Conservation (phyloP, 2,113 vertebrate genomes). For the Spizaetus ornatus region DNA sequence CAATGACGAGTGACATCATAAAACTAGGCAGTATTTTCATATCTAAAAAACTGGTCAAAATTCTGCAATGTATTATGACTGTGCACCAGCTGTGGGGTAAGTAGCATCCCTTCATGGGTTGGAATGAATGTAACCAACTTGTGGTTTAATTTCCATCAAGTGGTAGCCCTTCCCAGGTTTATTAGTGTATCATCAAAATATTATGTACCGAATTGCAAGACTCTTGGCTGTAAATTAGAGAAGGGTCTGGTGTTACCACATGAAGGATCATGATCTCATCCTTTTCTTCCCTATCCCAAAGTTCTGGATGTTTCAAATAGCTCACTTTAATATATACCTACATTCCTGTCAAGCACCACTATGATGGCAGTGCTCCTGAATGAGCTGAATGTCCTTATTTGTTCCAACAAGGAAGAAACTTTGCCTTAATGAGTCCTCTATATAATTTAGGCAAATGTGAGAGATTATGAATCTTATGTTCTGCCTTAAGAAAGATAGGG, state of each 20-base stretch:
- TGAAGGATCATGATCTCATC: background rate
- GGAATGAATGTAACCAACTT: background rate
- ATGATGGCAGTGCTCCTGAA: background rate
- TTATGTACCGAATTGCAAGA: background rate
- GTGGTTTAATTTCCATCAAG: background rate
- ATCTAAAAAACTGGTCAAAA: background rate
- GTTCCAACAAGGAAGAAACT: background rate
- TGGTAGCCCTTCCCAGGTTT: background rate
- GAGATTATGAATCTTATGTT: background rate
- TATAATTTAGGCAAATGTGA: background rate
- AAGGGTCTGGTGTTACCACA: background rate
- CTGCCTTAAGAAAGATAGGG: background rate
- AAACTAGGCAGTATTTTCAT: background rate
- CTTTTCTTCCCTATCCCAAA: background rate
- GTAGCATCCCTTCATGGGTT: background rate
- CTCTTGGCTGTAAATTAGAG: background rate
- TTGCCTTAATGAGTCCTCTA: background rate
- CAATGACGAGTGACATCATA: background rate
- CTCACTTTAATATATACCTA: background rate
- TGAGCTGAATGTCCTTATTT: background rate
- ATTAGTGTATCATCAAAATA: background rate
- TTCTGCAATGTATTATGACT: background rate
- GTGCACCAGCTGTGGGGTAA: background rate
- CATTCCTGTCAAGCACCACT: background rate
- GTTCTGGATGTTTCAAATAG: background rate